Evolutionary conservation across 2,888 invertebrate species (phyloP).

Genomic region (Agriopis leucophaearia): DNA sequence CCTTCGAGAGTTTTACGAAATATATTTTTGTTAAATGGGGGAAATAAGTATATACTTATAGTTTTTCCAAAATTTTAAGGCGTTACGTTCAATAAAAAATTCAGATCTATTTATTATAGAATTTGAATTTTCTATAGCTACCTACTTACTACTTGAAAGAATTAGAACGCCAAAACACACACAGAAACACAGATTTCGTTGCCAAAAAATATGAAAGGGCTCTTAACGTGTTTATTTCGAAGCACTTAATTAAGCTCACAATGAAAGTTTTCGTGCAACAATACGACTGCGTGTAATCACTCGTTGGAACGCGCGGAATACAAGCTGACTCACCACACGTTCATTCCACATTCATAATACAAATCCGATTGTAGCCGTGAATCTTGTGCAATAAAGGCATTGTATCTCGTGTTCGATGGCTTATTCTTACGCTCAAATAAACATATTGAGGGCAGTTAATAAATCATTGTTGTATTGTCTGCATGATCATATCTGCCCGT

Average conservation of each 20-base stretch:
- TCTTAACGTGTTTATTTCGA: slow-evolving; percentile 45
- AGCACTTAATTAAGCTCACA: slow-evolving; percentile 56
- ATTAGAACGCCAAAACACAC: too few relatives aligned
- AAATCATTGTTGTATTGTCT: slow-evolving; percentile 46
- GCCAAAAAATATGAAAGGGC: too few relatives aligned
- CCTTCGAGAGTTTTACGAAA: too few relatives aligned
- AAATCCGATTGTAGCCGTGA: slow-evolving; percentile 71
- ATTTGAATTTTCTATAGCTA: too few relatives aligned
- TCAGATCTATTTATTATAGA: too few relatives aligned
- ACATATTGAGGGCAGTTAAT: slow-evolving; percentile 53
- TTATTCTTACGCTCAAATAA: slow-evolving; percentile 59
- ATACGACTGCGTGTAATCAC: slow-evolving; percentile 56
- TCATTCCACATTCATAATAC: slow-evolving; percentile 68
- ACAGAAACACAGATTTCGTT: too few relatives aligned
- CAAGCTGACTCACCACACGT: slow-evolving; percentile 62
- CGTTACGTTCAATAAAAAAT: too few relatives aligned
- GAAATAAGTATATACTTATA: too few relatives aligned
- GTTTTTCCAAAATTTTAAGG: too few relatives aligned
- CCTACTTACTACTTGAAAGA: too few relatives aligned
- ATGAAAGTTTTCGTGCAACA: slow-evolving; percentile 54
- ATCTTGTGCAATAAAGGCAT: slow-evolving; percentile 72
- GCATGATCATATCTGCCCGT: slow-evolving; percentile 31
- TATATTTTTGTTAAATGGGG: too few relatives aligned
- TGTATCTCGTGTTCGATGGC: slow-evolving; percentile 51
- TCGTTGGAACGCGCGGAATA: slow-evolving; percentile 54